Evolutionary conservation across 2,113 vertebrate genomes (phyloP).

Genomic region (Piprites chloris): DNA sequence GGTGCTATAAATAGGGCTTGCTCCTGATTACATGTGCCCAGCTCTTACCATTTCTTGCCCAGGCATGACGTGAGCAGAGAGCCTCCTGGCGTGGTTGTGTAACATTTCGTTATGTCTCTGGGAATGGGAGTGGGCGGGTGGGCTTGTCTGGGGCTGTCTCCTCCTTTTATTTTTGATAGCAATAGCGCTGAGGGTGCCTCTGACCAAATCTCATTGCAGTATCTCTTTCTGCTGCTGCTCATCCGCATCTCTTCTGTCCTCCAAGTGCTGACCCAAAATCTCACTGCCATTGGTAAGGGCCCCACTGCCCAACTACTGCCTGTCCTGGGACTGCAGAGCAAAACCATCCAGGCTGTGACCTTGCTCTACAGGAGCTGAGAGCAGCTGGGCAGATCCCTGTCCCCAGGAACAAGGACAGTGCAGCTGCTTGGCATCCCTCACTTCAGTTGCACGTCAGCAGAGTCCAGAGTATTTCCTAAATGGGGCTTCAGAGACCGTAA

Average conservation of each 20-base stretch:
- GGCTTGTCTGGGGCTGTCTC: neutral
- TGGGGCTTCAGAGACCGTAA: rapidly evolving
- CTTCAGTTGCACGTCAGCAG: neutral
- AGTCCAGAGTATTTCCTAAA: neutral
- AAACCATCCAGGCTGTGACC: neutral
- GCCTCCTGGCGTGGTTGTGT: neutral
- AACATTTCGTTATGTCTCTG: neutral
- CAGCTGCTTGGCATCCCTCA: neutral
- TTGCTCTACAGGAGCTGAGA: neutral
- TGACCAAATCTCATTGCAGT: neutral
- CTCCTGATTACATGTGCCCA: neutral
- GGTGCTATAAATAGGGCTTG: slow-evolving; percentile 18
- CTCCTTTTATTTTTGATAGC: neutral
- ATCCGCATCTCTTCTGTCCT: neutral
- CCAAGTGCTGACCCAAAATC: neutral
- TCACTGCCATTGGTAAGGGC: rapidly evolving
- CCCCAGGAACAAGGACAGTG: neutral
- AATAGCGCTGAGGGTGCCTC: neutral
- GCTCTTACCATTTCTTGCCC: neutral
- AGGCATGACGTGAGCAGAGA: neutral
- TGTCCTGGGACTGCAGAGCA: neutral
- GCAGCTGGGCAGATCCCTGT: neutral
- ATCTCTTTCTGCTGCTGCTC: neutral
- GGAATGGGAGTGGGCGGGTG: neutral
- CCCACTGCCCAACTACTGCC: rapidly evolving